Evolutionary conservation across 2,888 invertebrate genomes (phyloP), one percentile per base, ranked within the genome.

Genomic region (Zaprionus bogoriensis): DNA sequence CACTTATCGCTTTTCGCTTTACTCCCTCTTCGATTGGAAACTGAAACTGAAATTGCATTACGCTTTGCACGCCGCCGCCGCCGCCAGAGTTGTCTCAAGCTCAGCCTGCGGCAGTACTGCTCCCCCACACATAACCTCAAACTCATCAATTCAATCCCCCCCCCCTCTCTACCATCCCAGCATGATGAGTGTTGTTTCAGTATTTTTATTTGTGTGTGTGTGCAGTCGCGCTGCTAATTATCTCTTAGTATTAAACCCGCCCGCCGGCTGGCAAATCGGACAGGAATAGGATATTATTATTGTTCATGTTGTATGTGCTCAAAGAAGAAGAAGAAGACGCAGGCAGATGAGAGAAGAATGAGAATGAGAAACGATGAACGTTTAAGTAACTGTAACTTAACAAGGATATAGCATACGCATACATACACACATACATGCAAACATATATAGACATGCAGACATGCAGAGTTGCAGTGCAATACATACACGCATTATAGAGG

Each of bases 311-410:
- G 62, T 57, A 71, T 59, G 52, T 71, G 71, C 71, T 71, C 67
- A 71, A 71, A 45, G 28, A 20, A 23, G 4, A n/a, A 27, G n/a
- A 36, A 27, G 45, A 53, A 38, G 19, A 28, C 44, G 41, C 20
- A 38, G 32, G 36, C 27, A 42, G 59, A 32, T 20, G 20, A 48
- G 20, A 32, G 10, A 22, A 42, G 42, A 23, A 23, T 53, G 44
- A 59, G 30, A 23, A 47, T 36, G 54, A 48, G 42, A 48, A 54
- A 41, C 19, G 38, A 39, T 39, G 38, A 51, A 57, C n/a, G n/a
- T n/a, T 68, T 70, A 72, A 67, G 67, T 75, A 81, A 80, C 60
- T 68, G 74, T 78, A 77, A 76, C 79, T 72, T 72, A 76, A 71
- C 50, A 77, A 42, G 63, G 63, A 74, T 77, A 77, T 74, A 77